A percentile compares a stretch with the other conserved stretches of the same genome.
phyloP scores from a whole-genome alignment of 2,888 invertebrate species.

The Nephrocerus scutellatus region DNA sequence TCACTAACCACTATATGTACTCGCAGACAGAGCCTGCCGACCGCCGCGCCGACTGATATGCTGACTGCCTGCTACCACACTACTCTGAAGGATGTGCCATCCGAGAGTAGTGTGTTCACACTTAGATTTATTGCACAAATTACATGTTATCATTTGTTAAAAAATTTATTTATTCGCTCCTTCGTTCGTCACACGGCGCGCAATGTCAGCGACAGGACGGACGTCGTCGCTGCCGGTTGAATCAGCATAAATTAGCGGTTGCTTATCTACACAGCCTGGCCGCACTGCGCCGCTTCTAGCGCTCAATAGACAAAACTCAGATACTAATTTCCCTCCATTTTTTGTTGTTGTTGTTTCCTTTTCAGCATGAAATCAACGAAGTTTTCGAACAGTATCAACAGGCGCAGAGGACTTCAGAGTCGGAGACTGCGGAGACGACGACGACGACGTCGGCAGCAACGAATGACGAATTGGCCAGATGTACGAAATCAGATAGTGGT shows the following conservation, averaged over 20 bases:
- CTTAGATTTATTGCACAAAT: slow-evolving; percentile 20
- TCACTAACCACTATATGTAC: too few relatives aligned
- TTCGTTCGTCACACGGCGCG: too few relatives aligned
- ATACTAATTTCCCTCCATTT: too few relatives aligned
- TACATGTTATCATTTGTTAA: slow-evolving; percentile 18
- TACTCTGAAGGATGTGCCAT: too few relatives aligned
- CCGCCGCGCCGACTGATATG: too few relatives aligned
- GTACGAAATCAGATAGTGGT: slow-evolving; percentile 39
- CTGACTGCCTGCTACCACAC: too few relatives aligned
- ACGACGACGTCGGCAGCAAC: slow-evolving; percentile 12
- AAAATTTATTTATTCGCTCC: too few relatives aligned
- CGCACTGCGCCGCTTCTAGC: too few relatives aligned
- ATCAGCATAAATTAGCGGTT: slow-evolving; percentile 18
- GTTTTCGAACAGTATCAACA: slow-evolving; percentile 44
- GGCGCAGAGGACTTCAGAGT: slow-evolving; percentile 26
- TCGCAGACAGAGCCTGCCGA: too few relatives aligned
- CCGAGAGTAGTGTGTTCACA: too few relatives aligned
- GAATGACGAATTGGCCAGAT: slow-evolving; percentile 44
- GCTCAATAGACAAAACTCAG: too few relatives aligned
- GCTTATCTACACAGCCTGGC: slow-evolving; percentile 17
- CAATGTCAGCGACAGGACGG: slow-evolving; percentile 20
- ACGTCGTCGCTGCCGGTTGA: slow-evolving; percentile 15
- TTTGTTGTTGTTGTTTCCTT: too few relatives aligned
- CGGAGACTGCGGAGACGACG: slow-evolving; percentile 23
- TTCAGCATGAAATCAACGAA: slow-evolving; percentile 47